Conservation (phyloP, 2,113 vertebrate species). For the Dryoscopus gambensis region DNA sequence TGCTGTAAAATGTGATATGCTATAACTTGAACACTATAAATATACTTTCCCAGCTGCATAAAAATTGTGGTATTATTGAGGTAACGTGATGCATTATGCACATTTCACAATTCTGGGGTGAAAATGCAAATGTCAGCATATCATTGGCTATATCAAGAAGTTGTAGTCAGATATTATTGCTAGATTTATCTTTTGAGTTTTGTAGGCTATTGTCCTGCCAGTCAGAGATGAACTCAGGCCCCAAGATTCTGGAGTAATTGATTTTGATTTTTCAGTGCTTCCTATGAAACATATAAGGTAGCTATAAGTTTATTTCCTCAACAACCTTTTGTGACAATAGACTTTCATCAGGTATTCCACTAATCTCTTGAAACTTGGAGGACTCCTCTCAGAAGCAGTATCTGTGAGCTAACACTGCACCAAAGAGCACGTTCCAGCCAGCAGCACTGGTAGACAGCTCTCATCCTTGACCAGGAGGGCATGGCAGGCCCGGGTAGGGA, state of each 20-base stretch:
- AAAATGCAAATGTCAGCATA: neutral
- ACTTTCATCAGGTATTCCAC: neutral
- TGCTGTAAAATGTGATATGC: neutral
- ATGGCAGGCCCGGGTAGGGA: neutral
- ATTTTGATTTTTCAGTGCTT: neutral
- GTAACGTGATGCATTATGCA: neutral
- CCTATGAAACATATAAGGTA: neutral
- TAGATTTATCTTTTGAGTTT: neutral
- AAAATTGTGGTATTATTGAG: neutral
- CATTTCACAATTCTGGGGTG: neutral
- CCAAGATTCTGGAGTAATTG: neutral
- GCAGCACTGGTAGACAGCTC: neutral
- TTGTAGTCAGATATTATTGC: neutral
- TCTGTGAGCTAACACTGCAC: neutral
- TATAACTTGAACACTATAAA: neutral
- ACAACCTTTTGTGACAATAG: neutral
- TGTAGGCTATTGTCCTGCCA: neutral
- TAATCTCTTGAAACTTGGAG: neutral
- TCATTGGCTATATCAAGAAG: neutral
- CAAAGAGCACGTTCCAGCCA: rapidly evolving
- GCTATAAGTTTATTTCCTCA: neutral
- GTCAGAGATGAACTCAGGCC: neutral
- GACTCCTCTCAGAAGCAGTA: neutral
- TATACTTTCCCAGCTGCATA: neutral
- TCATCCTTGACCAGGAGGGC: neutral